Evolutionary conservation across 2,113 vertebrate species (phyloP).

Genomic region (Xenus cinereus): DNA sequence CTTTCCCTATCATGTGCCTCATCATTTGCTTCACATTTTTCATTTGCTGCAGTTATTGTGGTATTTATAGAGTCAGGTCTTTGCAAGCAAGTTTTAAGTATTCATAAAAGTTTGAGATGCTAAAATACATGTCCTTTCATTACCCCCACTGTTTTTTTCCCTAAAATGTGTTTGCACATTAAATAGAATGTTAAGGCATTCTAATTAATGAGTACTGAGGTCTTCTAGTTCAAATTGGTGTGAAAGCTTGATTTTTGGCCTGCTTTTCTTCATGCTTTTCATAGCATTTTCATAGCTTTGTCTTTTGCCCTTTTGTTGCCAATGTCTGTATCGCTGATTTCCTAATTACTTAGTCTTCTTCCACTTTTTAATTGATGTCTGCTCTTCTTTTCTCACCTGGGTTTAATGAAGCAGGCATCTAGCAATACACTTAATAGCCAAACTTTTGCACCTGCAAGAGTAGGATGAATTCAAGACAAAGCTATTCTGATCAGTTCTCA

Average conservation of each 20-base stretch:
- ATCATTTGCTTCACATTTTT: not conserved
- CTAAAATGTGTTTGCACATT: not conserved
- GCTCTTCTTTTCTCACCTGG: not conserved
- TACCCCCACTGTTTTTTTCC: not conserved
- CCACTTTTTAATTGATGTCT: not conserved
- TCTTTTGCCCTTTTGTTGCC: not conserved
- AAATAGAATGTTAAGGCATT: not conserved
- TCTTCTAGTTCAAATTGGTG: not conserved
- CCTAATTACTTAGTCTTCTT: not conserved
- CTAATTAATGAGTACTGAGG: not conserved
- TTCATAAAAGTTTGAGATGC: not conserved
- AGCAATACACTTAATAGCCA: not conserved
- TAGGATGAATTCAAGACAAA: not conserved
- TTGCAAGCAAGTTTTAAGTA: not conserved
- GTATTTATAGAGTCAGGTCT: not conserved
- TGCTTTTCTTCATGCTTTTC: not conserved
- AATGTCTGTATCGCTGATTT: not conserved
- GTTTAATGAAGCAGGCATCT: not conserved
- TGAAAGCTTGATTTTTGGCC: not conserved
- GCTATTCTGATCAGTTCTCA: not conserved
- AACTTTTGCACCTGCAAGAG: not conserved
- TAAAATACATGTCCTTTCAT: not conserved
- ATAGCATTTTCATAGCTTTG: not conserved
- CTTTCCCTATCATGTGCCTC: not conserved
- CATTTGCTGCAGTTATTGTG: not conserved